Evolutionary conservation across 1,140 invertebrate genomes (phyloP).

Genomic region (Neomicropteryx cornuta): DNA sequence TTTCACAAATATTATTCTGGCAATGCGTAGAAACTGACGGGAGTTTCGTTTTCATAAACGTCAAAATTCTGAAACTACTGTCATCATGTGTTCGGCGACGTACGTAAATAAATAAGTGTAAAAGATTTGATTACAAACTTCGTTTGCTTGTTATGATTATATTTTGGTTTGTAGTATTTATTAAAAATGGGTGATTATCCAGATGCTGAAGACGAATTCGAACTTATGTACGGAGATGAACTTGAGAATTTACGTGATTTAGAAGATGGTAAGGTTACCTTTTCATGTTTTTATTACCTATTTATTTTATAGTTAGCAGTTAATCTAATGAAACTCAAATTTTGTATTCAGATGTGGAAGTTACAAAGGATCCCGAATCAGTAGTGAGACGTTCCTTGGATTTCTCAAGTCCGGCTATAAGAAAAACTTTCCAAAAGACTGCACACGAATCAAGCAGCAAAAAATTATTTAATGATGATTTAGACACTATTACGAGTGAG

Average conservation of each 20-base stretch:
- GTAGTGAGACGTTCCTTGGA: slow-evolving; percentile 32
- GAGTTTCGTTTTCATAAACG: too few species aligned
- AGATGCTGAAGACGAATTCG: slow-evolving; percentile 65
- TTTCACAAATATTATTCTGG: too few species aligned
- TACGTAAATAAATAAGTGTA: too few species aligned
- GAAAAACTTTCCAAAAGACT: slow-evolving; percentile 12
- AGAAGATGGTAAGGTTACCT: slow-evolving; percentile 34
- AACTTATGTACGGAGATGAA: slow-evolving; percentile 60
- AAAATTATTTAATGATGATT: slow-evolving; percentile 8
- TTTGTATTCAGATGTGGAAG: slow-evolving; percentile 21
- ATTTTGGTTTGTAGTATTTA: too few species aligned
- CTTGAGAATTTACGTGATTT: slow-evolving; percentile 53
- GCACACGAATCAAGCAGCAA: slow-evolving; percentile 1
- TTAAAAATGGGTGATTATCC: slow-evolving; percentile 56
- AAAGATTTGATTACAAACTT: too few species aligned
- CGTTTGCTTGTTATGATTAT: too few species aligned
- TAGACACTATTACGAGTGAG: too few species aligned
- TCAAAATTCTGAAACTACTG: too few species aligned
- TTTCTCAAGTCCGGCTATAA: slow-evolving; percentile 28
- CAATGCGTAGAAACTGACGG: too few species aligned
- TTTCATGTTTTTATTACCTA: slow-evolving; percentile 6
- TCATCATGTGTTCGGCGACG: too few species aligned
- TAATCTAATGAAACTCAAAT: background rate
- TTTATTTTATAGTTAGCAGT: slow-evolving; percentile 4
- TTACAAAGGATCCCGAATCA: slow-evolving; percentile 19